These are phyloP conservation scores for Hypomesus transpacificus DNA, from an alignment of 2,113 vertebrate genomes.

Conservation along the genomic window DNA sequence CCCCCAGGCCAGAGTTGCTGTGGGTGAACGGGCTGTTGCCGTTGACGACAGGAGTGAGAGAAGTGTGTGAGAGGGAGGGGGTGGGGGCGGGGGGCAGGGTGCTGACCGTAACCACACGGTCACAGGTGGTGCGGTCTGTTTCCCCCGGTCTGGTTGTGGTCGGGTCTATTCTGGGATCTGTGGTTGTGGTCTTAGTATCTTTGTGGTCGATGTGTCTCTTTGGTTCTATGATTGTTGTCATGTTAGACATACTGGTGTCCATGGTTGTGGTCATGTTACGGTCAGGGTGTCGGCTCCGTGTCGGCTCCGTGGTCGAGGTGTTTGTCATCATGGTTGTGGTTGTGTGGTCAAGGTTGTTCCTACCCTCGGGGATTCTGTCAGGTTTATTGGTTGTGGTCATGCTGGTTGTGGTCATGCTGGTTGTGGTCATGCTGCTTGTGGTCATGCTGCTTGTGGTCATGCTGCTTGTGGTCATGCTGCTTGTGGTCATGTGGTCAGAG, in stretches of 20 bases:
- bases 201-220: background rate
- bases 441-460: background rate
- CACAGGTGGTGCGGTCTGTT: slow-evolving; percentile 49
- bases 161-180: background rate
- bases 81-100: slow-evolving; percentile 32
- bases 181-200: background rate
- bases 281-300: background rate
- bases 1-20: slow-evolving; percentile 26
- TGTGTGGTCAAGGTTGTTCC: background rate
- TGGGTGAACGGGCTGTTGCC: slow-evolving; percentile 65
- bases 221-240: background rate
- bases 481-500: background rate
- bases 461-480: background rate
- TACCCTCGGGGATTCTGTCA: no score
- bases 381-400: slow-evolving; percentile 4
- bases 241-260: background rate
- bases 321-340: background rate
- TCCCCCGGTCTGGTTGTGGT: background rate
- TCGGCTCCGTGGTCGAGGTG: background rate
- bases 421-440: background rate
- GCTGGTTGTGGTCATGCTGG: background rate
- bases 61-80: background rate
- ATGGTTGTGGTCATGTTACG: background rate
- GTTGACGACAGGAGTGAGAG: slow-evolving; percentile 36
- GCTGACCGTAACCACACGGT: slow-evolving; percentile 33